Percentiles rank a stretch among this genome's conserved stretches.
phyloP scores from a whole-genome alignment of 2,797 vertebrate species.

The Glyptemys insculpta region DNA sequence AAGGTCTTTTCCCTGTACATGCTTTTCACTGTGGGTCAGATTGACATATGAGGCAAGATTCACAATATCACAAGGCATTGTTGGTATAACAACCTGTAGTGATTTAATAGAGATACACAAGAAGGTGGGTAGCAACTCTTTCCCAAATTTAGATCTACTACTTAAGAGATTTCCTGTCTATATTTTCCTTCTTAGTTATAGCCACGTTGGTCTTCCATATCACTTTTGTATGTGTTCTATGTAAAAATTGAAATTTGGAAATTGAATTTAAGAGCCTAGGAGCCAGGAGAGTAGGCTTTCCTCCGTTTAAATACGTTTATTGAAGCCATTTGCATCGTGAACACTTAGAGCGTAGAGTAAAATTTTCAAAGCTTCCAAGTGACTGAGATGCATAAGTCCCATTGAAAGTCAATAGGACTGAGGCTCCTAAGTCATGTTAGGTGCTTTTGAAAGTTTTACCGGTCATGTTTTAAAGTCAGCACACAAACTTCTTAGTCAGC shows the following conservation, averaged over 20 bases:
- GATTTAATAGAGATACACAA: not conserved
- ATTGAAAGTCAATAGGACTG: not conserved
- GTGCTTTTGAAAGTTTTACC: not conserved
- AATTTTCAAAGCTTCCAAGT: not conserved
- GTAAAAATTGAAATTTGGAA: not conserved
- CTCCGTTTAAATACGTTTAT: not conserved
- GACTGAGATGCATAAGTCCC: not conserved
- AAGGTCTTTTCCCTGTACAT: not conserved
- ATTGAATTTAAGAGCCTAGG: not conserved
- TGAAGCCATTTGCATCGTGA: not conserved
- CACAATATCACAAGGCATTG: not conserved
- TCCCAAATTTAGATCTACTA: not conserved
- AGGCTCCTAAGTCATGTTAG: not conserved
- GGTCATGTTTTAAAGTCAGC: not conserved
- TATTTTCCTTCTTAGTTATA: not conserved
- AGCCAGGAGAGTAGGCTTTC: not conserved
- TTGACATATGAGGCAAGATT: not conserved
- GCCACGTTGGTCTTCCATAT: not conserved
- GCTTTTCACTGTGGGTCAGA: not conserved
- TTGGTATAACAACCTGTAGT: not conserved
- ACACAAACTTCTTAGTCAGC: not conserved
- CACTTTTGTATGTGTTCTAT: not conserved
- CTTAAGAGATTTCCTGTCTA: not conserved
- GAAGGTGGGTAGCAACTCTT: not conserved
- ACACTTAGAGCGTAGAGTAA: not conserved